These are phyloP conservation scores for Agrypnus murinus DNA, from an alignment of 2,888 invertebrate species.

Conservation along the genomic window DNA sequence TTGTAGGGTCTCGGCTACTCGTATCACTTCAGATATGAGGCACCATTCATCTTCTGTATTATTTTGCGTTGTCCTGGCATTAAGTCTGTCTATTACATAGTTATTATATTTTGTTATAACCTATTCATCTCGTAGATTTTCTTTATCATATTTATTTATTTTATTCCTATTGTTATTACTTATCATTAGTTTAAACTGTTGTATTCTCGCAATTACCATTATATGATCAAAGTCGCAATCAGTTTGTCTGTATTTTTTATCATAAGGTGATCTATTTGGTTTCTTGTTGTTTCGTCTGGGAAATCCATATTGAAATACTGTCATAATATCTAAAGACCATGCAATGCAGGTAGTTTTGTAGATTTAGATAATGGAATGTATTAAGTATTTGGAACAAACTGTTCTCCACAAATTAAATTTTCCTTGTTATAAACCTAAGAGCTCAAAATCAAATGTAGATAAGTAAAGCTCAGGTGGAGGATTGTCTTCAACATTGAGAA, in stretches of 20 bases:
- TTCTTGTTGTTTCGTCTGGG: slow-evolving; percentile 10
- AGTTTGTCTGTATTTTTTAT: neutral
- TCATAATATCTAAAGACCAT: too few species aligned
- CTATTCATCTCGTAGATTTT: neutral
- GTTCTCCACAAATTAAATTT: too few species aligned
- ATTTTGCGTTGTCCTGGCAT: neutral
- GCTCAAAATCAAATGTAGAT: too few species aligned
- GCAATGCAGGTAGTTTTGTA: too few species aligned
- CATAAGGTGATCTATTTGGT: slow-evolving; percentile 7
- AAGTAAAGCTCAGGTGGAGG: too few species aligned
- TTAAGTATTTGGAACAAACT: too few species aligned
- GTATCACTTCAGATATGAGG: neutral
- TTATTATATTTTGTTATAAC: neutral
- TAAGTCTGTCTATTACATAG: neutral
- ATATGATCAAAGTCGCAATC: neutral
- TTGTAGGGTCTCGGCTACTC: neutral
- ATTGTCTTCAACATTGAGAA: too few species aligned
- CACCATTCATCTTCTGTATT: neutral
- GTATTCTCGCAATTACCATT: neutral
- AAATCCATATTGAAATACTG: slow-evolving; percentile 11
- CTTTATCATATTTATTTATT: slow-evolving; percentile 1
- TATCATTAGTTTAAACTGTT: neutral
- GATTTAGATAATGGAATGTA: too few species aligned
- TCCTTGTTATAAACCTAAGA: too few species aligned
- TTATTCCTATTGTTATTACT: neutral